Conservation (phyloP, 1,140 invertebrate species). For the Ruditapes philippinarum region DNA sequence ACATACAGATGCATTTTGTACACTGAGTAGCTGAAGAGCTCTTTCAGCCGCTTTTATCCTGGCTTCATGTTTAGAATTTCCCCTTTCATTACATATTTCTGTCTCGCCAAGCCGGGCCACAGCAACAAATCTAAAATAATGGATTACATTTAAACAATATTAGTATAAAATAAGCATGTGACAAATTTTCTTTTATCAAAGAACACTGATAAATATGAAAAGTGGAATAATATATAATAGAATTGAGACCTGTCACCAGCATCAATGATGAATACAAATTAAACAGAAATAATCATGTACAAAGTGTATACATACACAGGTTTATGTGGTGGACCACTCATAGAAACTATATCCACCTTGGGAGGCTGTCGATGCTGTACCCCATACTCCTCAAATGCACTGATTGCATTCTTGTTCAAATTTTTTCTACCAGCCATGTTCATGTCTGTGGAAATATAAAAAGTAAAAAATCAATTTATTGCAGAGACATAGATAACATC, state of each 20-base stretch:
- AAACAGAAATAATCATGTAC: too few species aligned
- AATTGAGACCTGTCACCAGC: too few species aligned
- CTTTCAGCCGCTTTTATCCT: conserved; percentile 53
- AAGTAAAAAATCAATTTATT: too few species aligned
- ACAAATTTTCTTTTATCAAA: too few species aligned
- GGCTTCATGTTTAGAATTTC: conserved; percentile 60
- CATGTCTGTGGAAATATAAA: too few species aligned
- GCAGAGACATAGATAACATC: too few species aligned
- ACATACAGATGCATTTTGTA: too few species aligned
- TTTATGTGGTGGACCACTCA: conserved; percentile 47
- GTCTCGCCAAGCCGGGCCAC: conserved; percentile 15
- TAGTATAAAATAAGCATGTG: too few species aligned
- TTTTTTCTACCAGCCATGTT: conserved; percentile 46
- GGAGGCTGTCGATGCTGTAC: conserved; percentile 34
- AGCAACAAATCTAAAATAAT: conserved; percentile 54
- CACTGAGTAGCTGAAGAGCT: conserved; percentile 31
- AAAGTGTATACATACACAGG: conserved; percentile 29
- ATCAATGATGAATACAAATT: too few species aligned
- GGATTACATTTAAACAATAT: too few species aligned
- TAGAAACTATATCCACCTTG: conserved; percentile 31
- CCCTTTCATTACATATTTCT: conserved; percentile 38
- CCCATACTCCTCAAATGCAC: conserved; percentile 65
- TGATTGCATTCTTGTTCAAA: conserved; percentile 62
- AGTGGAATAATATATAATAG: too few species aligned
- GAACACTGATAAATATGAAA: too few species aligned